Evolutionary conservation across 2,797 vertebrate genomes (phyloP).

Genomic region (Gila robusta): DNA sequence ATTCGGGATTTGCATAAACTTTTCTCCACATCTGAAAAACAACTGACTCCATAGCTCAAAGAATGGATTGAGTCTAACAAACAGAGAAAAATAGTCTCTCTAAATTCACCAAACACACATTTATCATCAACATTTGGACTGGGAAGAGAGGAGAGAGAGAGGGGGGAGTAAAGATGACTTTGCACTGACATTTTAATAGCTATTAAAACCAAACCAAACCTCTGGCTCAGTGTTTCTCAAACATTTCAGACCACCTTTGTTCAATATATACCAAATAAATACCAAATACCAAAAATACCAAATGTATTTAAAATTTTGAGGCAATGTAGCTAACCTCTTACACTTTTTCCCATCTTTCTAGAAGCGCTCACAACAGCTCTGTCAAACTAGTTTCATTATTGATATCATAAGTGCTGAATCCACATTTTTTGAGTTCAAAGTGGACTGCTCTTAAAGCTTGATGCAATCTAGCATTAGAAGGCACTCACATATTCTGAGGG

Average conservation of each 20-base stretch:
- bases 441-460: not conserved
- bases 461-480: not conserved
- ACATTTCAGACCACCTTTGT: not conserved
- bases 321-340: not conserved
- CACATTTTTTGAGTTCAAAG: not conserved
- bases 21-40: conserved; percentile 19
- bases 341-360: not conserved
- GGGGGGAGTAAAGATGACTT: not conserved
- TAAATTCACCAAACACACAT: conserved; percentile 11
- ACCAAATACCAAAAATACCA: not conserved
- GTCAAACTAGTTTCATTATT: not conserved
- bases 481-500: not conserved
- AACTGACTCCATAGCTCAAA: not conserved
- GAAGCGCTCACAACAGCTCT: not conserved
- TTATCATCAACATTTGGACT: conserved; percentile 20
- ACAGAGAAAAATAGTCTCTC: not conserved
- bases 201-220: conserved; percentile 16
- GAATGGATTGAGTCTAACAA: not conserved
- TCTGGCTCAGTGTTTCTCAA: not conserved
- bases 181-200: conserved; percentile 3
- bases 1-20: not conserved
- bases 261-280: no score
- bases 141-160: not conserved
- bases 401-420: not conserved
- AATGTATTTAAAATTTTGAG: not conserved